A percentile compares a stretch with the other conserved stretches of the same genome.
These are phyloP conservation scores for Manduca sexta DNA, from an alignment of 1,140 invertebrate species.

Conservation along the genomic window DNA sequence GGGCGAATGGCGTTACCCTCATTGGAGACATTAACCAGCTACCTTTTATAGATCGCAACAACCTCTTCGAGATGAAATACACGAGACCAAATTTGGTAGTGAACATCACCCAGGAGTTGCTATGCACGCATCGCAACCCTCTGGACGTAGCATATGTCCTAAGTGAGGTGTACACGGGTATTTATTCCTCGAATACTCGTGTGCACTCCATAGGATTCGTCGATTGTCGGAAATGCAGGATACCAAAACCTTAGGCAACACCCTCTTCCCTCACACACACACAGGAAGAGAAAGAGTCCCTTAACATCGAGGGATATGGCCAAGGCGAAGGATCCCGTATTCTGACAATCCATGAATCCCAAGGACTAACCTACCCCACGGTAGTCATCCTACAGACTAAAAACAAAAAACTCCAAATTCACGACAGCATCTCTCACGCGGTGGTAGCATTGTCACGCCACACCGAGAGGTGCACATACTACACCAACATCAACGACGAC, in stretches of 20 bases:
- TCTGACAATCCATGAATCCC: slow-evolving; percentile 12
- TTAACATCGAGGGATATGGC: slow-evolving; percentile 1
- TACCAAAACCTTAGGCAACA: background rate
- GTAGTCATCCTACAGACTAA: slow-evolving; percentile 6
- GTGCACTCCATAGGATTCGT: too few species aligned
- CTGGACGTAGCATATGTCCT: slow-evolving; percentile 15
- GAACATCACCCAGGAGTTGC: too few species aligned
- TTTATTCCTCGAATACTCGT: background rate
- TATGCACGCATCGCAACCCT: slow-evolving; percentile 22
- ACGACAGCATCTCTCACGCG: slow-evolving; percentile 9
- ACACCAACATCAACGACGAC: slow-evolving; percentile 4
- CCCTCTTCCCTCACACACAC: slow-evolving; percentile 7
- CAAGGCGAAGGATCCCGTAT: background rate
- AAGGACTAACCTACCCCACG: slow-evolving; percentile 1
- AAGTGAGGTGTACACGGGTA: background rate
- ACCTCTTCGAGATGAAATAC: slow-evolving; percentile 23
- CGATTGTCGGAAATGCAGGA: too few species aligned
- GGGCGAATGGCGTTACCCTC: slow-evolving; percentile 8
- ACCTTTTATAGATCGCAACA: slow-evolving; percentile 25
- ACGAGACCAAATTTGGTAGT: slow-evolving; percentile 7
- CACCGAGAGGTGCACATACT: slow-evolving; percentile 7
- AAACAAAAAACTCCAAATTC: background rate
- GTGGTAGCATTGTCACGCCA: slow-evolving; percentile 12
- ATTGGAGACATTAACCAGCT: slow-evolving; percentile 31
- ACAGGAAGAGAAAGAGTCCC: slow-evolving; percentile 6